Conservation (phyloP, 2,888 invertebrate genomes). For the Amitus sp. region DNA sequence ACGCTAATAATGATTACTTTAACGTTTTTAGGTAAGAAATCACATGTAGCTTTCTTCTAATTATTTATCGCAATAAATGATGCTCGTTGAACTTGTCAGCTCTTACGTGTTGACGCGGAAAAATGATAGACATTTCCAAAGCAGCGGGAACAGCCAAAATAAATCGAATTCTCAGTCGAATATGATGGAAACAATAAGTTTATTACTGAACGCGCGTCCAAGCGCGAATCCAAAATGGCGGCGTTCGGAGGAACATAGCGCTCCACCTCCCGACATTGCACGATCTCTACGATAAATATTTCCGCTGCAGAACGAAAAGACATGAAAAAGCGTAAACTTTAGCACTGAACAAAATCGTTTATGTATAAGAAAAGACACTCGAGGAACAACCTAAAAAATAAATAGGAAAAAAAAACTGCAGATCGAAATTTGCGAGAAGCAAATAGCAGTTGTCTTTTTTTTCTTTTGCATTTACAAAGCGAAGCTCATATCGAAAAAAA, state of each 20-base stretch:
- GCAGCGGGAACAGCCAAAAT: neutral
- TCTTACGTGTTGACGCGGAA: neutral
- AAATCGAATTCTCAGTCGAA: neutral
- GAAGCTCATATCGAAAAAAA: no score
- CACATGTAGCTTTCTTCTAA: slow-evolving; percentile 21
- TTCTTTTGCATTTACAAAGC: no score
- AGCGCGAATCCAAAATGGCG: no score
- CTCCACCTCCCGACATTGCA: no score
- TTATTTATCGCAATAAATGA: slow-evolving; percentile 23
- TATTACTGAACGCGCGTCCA: no score
- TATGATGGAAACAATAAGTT: no score
- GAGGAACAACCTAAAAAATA: no score
- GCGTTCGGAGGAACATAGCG: no score
- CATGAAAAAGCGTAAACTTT: neutral
- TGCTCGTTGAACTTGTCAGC: slow-evolving; percentile 1
- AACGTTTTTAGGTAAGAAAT: slow-evolving; percentile 29
- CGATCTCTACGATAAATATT: neutral
- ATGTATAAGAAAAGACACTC: slow-evolving; percentile 8
- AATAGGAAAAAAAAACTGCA: no score
- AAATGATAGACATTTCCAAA: slow-evolving; percentile 2
- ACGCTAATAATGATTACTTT: slow-evolving; percentile 24
- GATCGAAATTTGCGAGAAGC: no score
- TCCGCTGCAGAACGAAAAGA: neutral
- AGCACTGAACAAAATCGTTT: neutral
- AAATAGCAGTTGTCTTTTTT: no score